Conservation (phyloP, 2,113 vertebrate genomes). For the Craseonycteris thonglongyai region DNA sequence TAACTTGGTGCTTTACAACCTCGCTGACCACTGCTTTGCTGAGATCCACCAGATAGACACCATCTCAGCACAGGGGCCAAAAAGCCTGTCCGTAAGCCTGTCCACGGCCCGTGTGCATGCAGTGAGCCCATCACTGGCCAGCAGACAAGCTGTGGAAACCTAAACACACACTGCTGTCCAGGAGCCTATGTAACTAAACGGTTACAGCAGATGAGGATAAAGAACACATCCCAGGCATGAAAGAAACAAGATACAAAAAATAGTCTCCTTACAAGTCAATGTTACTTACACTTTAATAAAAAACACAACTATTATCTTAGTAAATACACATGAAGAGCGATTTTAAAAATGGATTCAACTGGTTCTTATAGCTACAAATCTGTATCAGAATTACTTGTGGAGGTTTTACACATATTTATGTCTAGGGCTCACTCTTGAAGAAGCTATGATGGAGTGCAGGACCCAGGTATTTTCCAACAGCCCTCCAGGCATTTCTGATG, state of each 20-base stretch:
- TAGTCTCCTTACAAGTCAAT: background rate
- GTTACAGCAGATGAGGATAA: background rate
- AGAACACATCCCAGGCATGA: background rate
- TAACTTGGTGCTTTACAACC: background rate
- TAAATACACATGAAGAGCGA: background rate
- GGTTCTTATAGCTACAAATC: background rate
- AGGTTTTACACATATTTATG: background rate
- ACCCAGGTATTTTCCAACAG: background rate
- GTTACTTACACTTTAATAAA: background rate
- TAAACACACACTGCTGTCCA: background rate
- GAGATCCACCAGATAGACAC: background rate
- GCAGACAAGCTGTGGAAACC: background rate
- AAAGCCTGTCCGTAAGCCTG: background rate
- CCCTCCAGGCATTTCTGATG: background rate
- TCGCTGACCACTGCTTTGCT: background rate
- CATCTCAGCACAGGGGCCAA: background rate
- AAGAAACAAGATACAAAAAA: background rate
- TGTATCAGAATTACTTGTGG: background rate
- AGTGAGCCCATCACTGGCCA: rapidly evolving
- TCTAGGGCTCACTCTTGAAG: background rate
- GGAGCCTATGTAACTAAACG: background rate
- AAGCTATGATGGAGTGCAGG: too few relatives aligned
- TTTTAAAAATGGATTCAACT: background rate
- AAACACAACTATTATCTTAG: background rate
- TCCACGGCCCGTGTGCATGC: rapidly evolving